Conservation (phyloP, 2,113 vertebrate species). For the Motacilla tschutschensis region DNA sequence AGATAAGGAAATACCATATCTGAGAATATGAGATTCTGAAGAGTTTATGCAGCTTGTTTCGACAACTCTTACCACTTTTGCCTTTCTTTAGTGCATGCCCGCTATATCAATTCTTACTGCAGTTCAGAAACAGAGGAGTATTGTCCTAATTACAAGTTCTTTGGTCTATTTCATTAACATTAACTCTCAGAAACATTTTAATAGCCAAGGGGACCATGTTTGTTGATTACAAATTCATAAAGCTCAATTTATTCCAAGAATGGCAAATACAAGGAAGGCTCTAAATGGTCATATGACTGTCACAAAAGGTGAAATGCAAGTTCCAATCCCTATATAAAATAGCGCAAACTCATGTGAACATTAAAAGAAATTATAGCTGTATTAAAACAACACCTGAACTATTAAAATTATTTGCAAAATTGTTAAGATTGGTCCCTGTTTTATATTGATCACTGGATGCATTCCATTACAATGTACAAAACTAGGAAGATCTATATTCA, state of each 20-base stretch:
- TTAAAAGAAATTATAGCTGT: not conserved
- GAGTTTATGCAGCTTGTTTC: not conserved
- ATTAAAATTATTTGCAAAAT: not conserved
- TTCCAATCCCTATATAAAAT: not conserved
- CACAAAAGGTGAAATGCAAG: not conserved
- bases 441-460: not conserved
- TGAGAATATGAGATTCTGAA: not conserved
- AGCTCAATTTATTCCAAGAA: not conserved
- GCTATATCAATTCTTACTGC: not conserved
- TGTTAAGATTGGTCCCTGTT: not conserved
- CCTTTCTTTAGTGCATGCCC: not conserved
- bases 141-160: not conserved
- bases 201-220: not conserved
- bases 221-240: not conserved
- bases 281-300: not conserved
- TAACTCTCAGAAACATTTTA: not conserved
- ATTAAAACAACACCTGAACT: not conserved
- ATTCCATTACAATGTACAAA: not conserved
- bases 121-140: not conserved
- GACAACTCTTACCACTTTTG: not conserved
- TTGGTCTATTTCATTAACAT: not conserved
- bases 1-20: not conserved
- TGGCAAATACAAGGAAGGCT: not conserved
- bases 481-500: not conserved
- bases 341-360: not conserved